Conservation (phyloP, 35 echinoderm and acorn worm genomes). For the Apostichopus japonicus region DNA sequence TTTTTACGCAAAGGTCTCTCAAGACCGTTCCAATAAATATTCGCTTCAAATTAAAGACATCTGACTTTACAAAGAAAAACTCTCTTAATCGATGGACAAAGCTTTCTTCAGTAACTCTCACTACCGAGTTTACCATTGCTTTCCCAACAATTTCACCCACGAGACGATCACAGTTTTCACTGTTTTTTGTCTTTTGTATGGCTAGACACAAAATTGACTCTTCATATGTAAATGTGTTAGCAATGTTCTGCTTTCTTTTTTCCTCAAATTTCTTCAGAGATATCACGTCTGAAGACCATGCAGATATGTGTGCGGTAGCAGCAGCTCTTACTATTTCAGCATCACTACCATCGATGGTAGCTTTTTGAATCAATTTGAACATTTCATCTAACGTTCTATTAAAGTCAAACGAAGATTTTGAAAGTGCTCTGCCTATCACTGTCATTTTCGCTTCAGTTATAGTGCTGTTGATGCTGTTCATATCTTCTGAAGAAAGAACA, state of each 20-base stretch:
- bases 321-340: background rate
- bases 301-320: background rate
- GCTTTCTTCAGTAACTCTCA: background rate
- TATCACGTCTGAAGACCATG: background rate
- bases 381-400: slow-evolving; percentile 18
- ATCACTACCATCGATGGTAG: background rate
- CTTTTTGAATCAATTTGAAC: background rate
- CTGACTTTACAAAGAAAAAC: background rate
- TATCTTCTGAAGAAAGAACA: background rate
- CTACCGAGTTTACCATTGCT: background rate
- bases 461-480: background rate
- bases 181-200: background rate
- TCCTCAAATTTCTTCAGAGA: background rate
- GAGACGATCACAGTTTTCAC: background rate
- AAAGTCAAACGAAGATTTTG: slow-evolving; percentile 44
- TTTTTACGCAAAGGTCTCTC: slow-evolving; percentile 6
- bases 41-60: slow-evolving; percentile 30
- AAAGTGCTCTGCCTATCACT: background rate
- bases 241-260: background rate
- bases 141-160: slow-evolving; percentile 7
- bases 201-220: background rate
- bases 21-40: slow-evolving; percentile 37
- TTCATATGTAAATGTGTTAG: background rate
- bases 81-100: slow-evolving; percentile 4
- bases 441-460: slow-evolving; percentile 28